Percentiles rank a stretch among this genome's conserved stretches.
These are phyloP conservation scores for Ptiloglossa arizonensis DNA, from an alignment of 1,140 invertebrate genomes.

Conservation along the genomic window DNA sequence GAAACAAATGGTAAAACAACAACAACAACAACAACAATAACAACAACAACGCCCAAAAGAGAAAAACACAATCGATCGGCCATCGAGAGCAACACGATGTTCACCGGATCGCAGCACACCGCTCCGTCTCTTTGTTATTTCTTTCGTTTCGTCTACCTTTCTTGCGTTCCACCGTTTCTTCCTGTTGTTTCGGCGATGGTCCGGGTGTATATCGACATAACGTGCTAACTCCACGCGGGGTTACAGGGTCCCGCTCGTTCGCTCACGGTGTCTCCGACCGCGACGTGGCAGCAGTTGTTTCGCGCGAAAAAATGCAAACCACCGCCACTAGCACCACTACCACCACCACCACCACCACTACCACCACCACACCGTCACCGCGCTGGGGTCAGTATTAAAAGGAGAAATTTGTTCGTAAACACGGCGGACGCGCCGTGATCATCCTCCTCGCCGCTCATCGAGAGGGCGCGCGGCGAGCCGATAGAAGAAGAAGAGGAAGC, in stretches of 20 bases:
- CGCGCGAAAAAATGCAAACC: too few relatives aligned
- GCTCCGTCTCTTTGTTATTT: slow-evolving; percentile 1
- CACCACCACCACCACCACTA: too few relatives aligned
- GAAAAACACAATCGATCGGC: slow-evolving; percentile 28
- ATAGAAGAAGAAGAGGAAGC: background rate
- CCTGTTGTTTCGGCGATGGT: slow-evolving; percentile 31
- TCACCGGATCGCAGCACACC: background rate
- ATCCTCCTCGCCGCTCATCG: too few relatives aligned
- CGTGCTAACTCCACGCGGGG: slow-evolving; percentile 20
- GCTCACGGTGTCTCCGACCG: background rate
- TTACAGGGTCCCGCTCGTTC: too few relatives aligned
- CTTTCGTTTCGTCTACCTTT: background rate
- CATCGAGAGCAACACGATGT: slow-evolving; percentile 32
- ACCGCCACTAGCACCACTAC: too few relatives aligned
- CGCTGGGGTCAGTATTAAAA: slow-evolving; percentile 34
- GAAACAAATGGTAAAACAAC: too few relatives aligned
- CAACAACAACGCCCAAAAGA: too few relatives aligned
- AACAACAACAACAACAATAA: too few relatives aligned
- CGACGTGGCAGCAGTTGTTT: too few relatives aligned
- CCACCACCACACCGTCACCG: too few relatives aligned
- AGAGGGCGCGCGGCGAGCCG: background rate
- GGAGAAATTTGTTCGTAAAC: background rate
- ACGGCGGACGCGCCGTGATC: background rate
- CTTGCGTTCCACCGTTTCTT: slow-evolving; percentile 8
- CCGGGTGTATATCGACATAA: too few relatives aligned